These are phyloP conservation scores for Hyperoplus lanceolatus DNA, from an alignment of 2,797 vertebrate species.

Conservation along the genomic window DNA sequence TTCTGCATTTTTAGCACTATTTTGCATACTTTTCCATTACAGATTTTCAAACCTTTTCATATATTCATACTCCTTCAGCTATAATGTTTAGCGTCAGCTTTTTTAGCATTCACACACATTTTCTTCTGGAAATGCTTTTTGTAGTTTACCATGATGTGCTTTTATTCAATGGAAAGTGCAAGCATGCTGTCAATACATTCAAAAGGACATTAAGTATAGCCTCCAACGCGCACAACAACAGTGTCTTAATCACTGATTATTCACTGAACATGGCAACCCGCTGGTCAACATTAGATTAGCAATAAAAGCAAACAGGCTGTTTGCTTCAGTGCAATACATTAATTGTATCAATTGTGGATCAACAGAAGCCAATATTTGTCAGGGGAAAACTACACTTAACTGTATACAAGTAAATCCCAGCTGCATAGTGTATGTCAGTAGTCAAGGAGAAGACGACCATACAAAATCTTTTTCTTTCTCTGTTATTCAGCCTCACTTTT, in stretches of 20 bases:
- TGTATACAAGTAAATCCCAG: background rate
- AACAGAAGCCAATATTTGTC: conserved; percentile 14
- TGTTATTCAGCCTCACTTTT: background rate
- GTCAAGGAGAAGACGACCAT: background rate
- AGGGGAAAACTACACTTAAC: background rate
- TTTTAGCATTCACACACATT: too few relatives aligned
- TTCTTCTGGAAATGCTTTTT: too few relatives aligned
- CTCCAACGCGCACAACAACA: background rate
- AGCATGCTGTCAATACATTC: background rate
- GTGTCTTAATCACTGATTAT: background rate
- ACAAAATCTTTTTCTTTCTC: background rate
- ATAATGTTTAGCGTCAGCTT: too few relatives aligned
- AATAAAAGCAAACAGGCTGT: conserved; percentile 47
- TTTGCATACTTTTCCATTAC: too few relatives aligned
- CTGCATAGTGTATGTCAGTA: background rate
- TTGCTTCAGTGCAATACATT: conserved; percentile 14
- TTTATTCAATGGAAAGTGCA: background rate
- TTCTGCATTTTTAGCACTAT: too few relatives aligned
- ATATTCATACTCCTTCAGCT: too few relatives aligned
- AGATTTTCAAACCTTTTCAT: too few relatives aligned
- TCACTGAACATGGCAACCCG: conserved; percentile 11
- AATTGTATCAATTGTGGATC: background rate
- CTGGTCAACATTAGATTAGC: conserved; percentile 25
- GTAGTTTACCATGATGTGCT: background rate
- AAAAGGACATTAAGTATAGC: background rate